Base-by-base conservation (phyloP, 1,140 invertebrate genomes). In the Dendroctonus ponderosae region DNA sequence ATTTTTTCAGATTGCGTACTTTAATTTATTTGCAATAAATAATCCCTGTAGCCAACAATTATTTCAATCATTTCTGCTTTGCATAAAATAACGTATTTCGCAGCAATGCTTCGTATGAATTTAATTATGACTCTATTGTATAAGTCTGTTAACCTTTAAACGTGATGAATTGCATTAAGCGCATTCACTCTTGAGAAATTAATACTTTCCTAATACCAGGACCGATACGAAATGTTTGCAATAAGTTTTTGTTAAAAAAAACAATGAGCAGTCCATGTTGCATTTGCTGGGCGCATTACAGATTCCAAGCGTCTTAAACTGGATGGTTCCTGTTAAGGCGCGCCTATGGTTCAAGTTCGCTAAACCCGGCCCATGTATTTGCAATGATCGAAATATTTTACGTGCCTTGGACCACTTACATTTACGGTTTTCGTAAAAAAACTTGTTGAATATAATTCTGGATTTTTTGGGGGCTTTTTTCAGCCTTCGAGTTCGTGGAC, bases 111-210 rank as follows among this genome's bases (percentile, higher is more conserved):
- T 43, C 41, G 61, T 63, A 63, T 63, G 61, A 63, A 63, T 63
- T 63, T 63, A 63, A 63, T 63, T 63, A 63, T 63, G 41, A 44
- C 40, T 54, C 50, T 54, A 63, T 63, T 63, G 61, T 63, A 46
- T 43, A 39, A 54, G 61, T 63, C 51, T 63, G 61, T 63, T 63
- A 40, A 63, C 61, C 61, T 63, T 63, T 63, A 54, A 63, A 63
- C 61, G 61, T 63, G 61, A 63, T 54, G 50, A 54, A 63, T 54
- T 63, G 51, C 61, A 63, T 14, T 61, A 42, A 58, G 54, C 39
- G 54, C 48, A 50, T 15, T 50, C 54, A 54, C 52, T 58, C 54
- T 58, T 58, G 41, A 42, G 8, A 37, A 40, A 58, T 58, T 58
- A 58, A 58, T 58, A 43, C 54, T 8, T 58, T 14, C 48, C 48